Evolutionary conservation across 2,888 invertebrate species (phyloP), one percentile per base, ranked within the genome.

Genomic region (Volucella bombylans): DNA sequence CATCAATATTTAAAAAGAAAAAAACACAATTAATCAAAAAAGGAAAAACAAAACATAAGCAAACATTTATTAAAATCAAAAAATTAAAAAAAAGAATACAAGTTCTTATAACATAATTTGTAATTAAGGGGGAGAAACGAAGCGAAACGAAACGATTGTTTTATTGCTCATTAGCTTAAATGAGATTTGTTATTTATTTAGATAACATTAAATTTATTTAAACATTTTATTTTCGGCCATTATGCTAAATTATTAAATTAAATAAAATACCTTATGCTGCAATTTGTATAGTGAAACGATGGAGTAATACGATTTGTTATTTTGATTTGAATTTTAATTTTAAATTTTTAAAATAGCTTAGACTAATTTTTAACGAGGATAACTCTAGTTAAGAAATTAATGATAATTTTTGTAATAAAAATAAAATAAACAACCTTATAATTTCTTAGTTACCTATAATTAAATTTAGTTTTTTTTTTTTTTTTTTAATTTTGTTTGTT

Each of bases 181-280:
- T 57, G 57, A n/a, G 55, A 67, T 59, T 31, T 76, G 76, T 76
- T 52, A 67, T 50, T 59, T 57, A 65, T 65, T 74, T 57, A 65
- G 55, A 14, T 73, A 8, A 45, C n/a, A 31, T 2, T 43, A 49
- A 52, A 14, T 23, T 9, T 45, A 14, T 18, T 23, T 50, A 10
- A 43, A 15, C 11, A 11, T 45, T 4, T 57, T 49, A 23, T 52
- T 77, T 77, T 77, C 52, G 77, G 77, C 77, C 68, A 77, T 77
- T 77, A 68, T 62, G 52, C 77, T 68, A 77, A 77, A 77, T 77
- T 31, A 31, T 31, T 77, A 59, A 59, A 61, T n/a, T 23, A 64
- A 47, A 14, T 9, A 31, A 43, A 59, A 49, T 31, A 31, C 31
- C 31, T 6, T 6, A 76, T 12, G 31, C n/a, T 12, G 31, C n/a